Base-by-base conservation (phyloP, 2,888 invertebrate species). In the Ischnus inquisitorius region DNA sequence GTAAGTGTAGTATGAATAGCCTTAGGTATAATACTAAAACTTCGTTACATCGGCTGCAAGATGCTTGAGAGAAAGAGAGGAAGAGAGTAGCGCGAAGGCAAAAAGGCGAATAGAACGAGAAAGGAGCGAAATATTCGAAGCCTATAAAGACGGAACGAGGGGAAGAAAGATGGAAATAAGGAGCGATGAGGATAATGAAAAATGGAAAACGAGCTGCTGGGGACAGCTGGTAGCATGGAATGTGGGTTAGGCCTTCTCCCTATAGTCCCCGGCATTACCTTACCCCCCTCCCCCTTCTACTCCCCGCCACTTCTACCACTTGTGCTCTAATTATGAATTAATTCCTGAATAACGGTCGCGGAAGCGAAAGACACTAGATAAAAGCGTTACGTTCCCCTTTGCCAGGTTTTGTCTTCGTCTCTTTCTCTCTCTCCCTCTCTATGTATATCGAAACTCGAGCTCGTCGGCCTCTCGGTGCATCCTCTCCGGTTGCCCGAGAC, bases 321-420 rank as follows among this genome's bases (percentile, higher is more conserved):
- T 19, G 46, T 80, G 91, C 90, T 92, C 92, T 92, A 93, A 93
- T 93, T 93, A 93, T 92, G 91, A 93, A 92, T 92, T 92, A 92
- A 93, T 93, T 91, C 90, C 88, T 88, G 90, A 91, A 92, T 93
- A 93, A 93, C 92, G 92, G 92, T 93, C 90, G 90, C 84, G 81
- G 78, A 84, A 81, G 75, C 75, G 25, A 81, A 81, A 78, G 69
- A 83, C 83, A 76, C 76, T 65, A 72, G 71, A 67, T 76, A 79
- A 67, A 74, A 79, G 81, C 80, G 69, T 81, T 74, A 62, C 22
- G 48, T 78, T 67, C 46, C 57, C 43, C 39, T 25, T 39, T 46
- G 16, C 67, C 62, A 12, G 41, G 62, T 62, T 62, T 25, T 39
- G 16, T 34, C 69, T 46, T n/a, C 12, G 8, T 16, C 41, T 14